phyloP scores from a whole-genome alignment of 2,113 vertebrate genomes.

The Mesitornis unicolor region DNA sequence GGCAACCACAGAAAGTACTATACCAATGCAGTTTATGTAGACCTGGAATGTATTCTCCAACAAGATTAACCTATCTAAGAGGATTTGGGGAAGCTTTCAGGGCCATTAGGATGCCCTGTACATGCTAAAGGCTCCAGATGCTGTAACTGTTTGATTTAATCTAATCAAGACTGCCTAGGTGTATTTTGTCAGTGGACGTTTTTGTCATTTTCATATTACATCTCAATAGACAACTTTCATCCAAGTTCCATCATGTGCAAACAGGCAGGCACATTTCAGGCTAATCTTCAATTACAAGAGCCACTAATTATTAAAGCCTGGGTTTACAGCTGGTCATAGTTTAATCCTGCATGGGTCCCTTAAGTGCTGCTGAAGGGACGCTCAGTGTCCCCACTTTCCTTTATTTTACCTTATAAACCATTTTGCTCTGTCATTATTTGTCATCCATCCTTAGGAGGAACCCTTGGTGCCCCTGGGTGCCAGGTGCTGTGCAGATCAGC shows the following conservation, averaged over 20 bases:
- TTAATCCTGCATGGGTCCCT: background rate
- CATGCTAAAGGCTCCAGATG: slow-evolving; percentile 66
- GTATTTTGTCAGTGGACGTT: slow-evolving; percentile 47
- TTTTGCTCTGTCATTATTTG: background rate
- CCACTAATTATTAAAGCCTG: slow-evolving; percentile 34
- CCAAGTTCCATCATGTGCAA: background rate
- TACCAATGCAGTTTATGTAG: slow-evolving; percentile 51
- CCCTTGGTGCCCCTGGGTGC: background rate
- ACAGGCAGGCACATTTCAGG: background rate
- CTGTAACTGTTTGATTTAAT: slow-evolving; percentile 73
- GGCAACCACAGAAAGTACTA: slow-evolving; percentile 47
- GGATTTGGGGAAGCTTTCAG: slow-evolving; percentile 72
- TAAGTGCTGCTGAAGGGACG: background rate
- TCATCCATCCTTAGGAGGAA: background rate
- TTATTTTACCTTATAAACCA: background rate
- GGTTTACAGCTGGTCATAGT: background rate
- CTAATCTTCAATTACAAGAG: slow-evolving; percentile 13
- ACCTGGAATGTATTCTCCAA: slow-evolving; percentile 71
- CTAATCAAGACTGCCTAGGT: slow-evolving; percentile 72
- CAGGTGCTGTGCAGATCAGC: background rate
- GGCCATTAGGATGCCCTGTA: slow-evolving; percentile 72
- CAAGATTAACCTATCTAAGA: slow-evolving; percentile 75
- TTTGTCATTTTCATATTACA: slow-evolving; percentile 9
- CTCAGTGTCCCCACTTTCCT: background rate
- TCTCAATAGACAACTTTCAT: background rate